Evolutionary conservation across 2,888 invertebrate species (phyloP).

Genomic region (Diachrysia chrysitis): DNA sequence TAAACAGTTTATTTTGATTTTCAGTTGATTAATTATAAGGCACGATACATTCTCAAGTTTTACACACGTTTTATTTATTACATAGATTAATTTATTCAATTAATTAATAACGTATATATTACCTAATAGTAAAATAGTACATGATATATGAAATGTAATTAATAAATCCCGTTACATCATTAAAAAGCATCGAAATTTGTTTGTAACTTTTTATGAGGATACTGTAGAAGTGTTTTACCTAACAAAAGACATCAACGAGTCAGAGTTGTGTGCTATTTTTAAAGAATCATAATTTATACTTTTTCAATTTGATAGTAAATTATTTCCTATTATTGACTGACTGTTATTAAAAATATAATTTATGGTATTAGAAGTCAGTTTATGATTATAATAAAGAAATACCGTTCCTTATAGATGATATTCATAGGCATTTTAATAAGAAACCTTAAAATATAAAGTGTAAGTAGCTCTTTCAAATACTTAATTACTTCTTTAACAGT

Average conservation of each 20-base stretch:
- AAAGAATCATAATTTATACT: background rate
- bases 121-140: no score
- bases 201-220: background rate
- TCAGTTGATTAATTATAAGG: background rate
- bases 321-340: background rate
- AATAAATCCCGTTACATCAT: background rate
- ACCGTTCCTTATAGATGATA: background rate
- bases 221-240: background rate
- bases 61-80: no score
- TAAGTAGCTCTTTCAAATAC: background rate
- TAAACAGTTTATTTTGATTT: background rate
- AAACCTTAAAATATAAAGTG: background rate
- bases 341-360: background rate
- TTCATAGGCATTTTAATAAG: background rate
- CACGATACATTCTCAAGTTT: no score
- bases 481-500: background rate
- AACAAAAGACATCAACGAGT: slow-evolving; percentile 51
- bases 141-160: no score
- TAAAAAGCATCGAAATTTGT: background rate
- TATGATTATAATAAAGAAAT: background rate
- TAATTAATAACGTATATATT: no score
- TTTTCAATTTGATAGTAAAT: background rate
- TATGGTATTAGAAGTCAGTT: background rate
- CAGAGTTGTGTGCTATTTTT: background rate
- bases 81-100: no score